Evolutionary conservation across 2,888 invertebrate species (phyloP).

Genomic region (Cerastis rubricosa): DNA sequence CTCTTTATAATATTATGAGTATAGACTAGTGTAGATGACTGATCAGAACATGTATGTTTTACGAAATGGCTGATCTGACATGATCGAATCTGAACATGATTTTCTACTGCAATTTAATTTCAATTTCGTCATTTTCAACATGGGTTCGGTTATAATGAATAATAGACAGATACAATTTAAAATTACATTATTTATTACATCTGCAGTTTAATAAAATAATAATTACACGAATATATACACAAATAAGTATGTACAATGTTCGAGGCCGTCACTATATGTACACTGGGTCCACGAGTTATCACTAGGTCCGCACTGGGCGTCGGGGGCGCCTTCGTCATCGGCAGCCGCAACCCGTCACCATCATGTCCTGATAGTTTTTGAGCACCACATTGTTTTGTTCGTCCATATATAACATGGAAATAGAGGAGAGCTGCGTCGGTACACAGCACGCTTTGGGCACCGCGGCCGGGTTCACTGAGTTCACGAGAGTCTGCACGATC

Average conservation of each 20-base stretch:
- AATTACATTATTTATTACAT: constrained; percentile 89
- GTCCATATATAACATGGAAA: constrained; percentile 99
- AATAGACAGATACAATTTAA: constrained; percentile 69
- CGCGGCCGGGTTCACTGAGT: constrained; percentile 96
- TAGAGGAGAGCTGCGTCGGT: constrained; percentile 97
- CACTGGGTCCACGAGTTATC: constrained; percentile 89
- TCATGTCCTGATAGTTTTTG: constrained; percentile 99
- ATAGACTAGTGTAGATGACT: not conserved
- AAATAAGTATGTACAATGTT: constrained; percentile 87
- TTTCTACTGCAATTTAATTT: not conserved
- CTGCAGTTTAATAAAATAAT: constrained; percentile 89
- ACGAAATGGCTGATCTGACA: not conserved
- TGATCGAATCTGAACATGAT: not conserved
- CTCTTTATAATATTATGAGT: not conserved
- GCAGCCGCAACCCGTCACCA: constrained; percentile 99
- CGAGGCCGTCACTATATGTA: constrained; percentile 90
- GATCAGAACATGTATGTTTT: not conserved
- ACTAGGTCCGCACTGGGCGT: constrained; percentile 85
- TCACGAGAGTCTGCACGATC: constrained; percentile 98
- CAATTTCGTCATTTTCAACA: constrained; percentile 5
- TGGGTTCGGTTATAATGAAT: constrained; percentile 48
- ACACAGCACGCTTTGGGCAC: constrained; percentile 99
- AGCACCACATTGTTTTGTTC: constrained; percentile 98
- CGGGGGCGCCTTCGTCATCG: constrained; percentile 92
- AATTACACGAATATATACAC: constrained; percentile 90